Percentiles rank a stretch among this genome's conserved stretches.
Conservation (phyloP, 2,797 vertebrate species). For the Zenarchopterus dispar region DNA sequence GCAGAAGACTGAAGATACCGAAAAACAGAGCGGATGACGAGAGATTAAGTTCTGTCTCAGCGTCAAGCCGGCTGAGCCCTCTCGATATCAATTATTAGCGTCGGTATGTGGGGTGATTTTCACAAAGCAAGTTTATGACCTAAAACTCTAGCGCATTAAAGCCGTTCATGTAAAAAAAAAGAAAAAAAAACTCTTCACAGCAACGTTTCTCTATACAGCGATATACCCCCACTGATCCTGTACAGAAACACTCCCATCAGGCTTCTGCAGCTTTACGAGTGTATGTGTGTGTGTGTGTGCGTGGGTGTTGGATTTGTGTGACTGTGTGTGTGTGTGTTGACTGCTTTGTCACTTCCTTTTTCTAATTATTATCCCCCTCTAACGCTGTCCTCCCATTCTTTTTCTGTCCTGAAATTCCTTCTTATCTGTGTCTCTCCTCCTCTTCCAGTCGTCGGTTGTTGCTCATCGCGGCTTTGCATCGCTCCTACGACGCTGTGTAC, state of each 20-base stretch:
- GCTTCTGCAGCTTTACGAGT: conserved; percentile 24
- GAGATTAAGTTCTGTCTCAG: neutral
- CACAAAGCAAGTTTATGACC: neutral
- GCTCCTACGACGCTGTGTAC: conserved; percentile 51
- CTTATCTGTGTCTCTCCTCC: conserved; percentile 46
- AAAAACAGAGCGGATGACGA: neutral
- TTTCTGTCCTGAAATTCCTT: conserved; percentile 58
- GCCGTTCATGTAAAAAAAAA: conserved; percentile 1
- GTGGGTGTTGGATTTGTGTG: conserved; percentile 32
- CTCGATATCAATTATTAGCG: neutral
- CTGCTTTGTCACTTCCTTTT: conserved; percentile 54
- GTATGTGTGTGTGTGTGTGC: conserved; percentile 9
- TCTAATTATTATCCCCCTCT: conserved; percentile 57
- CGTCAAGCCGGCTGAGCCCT: neutral
- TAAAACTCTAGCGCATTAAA: conserved; percentile 1
- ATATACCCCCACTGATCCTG: conserved; percentile 37
- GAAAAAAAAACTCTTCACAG: conserved; percentile 5
- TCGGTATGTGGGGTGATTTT: neutral
- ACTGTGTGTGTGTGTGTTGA: conserved; percentile 2
- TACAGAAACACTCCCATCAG: conserved; percentile 37
- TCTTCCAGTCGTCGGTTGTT: conserved; percentile 23
- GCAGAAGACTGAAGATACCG: no score
- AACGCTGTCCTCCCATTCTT: conserved; percentile 47
- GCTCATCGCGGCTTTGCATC: conserved; percentile 53
- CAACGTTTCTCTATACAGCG: conserved; percentile 29